Evolutionary conservation across 2,113 vertebrate genomes (phyloP).

Genomic region (Pseudopodoces humilis): DNA sequence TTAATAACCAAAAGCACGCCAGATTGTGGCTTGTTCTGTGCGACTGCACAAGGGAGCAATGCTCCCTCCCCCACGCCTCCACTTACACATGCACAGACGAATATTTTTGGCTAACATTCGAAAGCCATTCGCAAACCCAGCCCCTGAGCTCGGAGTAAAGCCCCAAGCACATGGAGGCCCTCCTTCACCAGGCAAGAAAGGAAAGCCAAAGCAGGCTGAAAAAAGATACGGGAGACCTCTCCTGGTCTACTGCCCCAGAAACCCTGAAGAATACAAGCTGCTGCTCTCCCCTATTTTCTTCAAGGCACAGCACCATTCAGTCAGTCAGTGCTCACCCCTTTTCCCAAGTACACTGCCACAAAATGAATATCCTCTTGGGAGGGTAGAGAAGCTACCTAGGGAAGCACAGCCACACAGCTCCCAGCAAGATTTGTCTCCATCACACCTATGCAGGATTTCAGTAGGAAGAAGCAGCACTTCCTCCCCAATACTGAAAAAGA

Average conservation of each 20-base stretch:
- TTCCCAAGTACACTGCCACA: background rate
- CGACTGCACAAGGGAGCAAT: conserved; percentile 14
- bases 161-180: background rate
- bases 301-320: background rate
- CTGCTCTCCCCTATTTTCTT: background rate
- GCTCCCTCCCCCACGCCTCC: conserved; percentile 1
- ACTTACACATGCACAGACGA: background rate
- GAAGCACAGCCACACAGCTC: background rate
- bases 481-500: background rate
- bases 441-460: background rate
- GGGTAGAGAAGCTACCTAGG: background rate
- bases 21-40: conserved; percentile 55
- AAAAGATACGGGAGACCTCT: background rate
- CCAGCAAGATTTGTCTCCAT: background rate
- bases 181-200: background rate
- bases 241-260: conserved; percentile 1
- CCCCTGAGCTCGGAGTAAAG: background rate
- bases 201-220: conserved; percentile 2
- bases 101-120: conserved; percentile 9
- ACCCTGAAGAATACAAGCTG: background rate
- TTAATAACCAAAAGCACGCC: conserved; percentile 56
- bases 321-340: background rate
- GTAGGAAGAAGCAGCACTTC: background rate
- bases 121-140: background rate
- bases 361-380: background rate